phyloP scores from a whole-genome alignment of 2,797 vertebrate genomes.

The Syncerus caffer region DNA sequence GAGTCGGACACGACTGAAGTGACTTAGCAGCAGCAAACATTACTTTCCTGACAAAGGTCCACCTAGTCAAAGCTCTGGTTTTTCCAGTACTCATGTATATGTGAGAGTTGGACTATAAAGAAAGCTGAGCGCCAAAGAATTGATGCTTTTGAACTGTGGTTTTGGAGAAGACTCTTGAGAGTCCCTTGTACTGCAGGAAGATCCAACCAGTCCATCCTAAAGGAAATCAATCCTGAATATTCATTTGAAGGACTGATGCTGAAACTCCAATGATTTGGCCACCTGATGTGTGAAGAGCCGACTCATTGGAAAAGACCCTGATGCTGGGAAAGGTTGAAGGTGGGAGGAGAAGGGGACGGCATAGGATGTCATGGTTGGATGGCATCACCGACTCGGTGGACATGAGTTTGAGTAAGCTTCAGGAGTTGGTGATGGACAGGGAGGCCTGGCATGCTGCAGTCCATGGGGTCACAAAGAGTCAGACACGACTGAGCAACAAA shows the following conservation, averaged over 20 bases:
- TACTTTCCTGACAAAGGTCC: not conserved
- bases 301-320: not conserved
- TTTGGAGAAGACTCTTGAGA: not conserved
- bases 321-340: fast-evolving
- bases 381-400: fast-evolving
- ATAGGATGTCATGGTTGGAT: not conserved
- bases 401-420: fast-evolving
- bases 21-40: not conserved
- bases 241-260: not conserved
- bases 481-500: fast-evolving
- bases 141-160: fast-evolving
- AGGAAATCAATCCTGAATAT: not conserved
- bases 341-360: fast-evolving
- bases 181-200: fast-evolving
- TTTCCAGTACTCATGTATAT: not conserved
- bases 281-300: fast-evolving
- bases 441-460: not conserved
- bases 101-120: not conserved
- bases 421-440: not conserved
- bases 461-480: fast-evolving
- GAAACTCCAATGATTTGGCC: not conserved
- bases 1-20: too few relatives aligned
- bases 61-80: not conserved
- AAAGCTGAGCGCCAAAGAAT: fast-evolving
- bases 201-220: not conserved